phyloP scores from a whole-genome alignment of 2,113 vertebrate genomes.

The Hucho hucho region DNA sequence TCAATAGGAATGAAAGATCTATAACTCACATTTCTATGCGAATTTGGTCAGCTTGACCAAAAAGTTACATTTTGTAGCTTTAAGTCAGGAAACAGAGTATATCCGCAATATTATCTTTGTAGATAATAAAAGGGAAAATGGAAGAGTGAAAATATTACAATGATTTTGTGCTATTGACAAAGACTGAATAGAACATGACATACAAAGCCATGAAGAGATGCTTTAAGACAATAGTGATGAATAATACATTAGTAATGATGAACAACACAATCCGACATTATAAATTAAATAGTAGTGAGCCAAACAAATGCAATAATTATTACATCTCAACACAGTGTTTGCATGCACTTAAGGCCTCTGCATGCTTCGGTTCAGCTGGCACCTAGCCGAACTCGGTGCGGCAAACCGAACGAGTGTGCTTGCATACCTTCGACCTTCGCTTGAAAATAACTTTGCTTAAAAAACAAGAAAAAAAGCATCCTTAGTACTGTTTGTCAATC shows the following conservation, averaged over 20 bases:
- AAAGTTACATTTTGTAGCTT: too few relatives aligned
- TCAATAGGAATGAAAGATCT: too few relatives aligned
- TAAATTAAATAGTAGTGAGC: slow-evolving; percentile 57
- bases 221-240: slow-evolving; percentile 56
- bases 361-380: background rate
- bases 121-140: slow-evolving; percentile 42
- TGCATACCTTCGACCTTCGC: too few relatives aligned
- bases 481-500: too few relatives aligned
- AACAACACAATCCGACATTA: slow-evolving; percentile 50
- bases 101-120: background rate
- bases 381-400: too few relatives aligned
- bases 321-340: slow-evolving; percentile 40
- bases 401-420: too few relatives aligned
- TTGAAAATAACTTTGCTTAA: too few relatives aligned
- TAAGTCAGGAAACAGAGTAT: background rate
- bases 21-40: too few relatives aligned
- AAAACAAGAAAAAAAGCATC: too few relatives aligned
- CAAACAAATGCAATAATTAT: slow-evolving; percentile 60
- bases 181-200: slow-evolving; percentile 29
- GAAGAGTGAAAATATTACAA: slow-evolving; percentile 27
- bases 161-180: slow-evolving; percentile 30
- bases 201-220: slow-evolving; percentile 33
- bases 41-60: too few relatives aligned
- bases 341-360: background rate
- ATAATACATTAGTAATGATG: slow-evolving; percentile 60